Base-by-base conservation (phyloP, 2,888 invertebrate species). In the Pristionchus entomophagus region DNA sequence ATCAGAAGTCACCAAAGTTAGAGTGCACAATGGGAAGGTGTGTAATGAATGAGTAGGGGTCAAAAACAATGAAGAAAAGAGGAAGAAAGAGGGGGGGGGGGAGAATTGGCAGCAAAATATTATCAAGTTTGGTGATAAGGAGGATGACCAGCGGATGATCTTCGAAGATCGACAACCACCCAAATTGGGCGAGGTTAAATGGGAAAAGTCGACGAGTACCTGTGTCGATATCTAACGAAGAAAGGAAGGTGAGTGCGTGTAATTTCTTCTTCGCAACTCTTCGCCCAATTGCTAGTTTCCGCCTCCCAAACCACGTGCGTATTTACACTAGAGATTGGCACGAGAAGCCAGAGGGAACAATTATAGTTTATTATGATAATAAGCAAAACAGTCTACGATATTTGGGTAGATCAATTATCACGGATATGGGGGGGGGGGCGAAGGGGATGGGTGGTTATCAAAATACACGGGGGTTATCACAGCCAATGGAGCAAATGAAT, bases 41-140 rank as follows among this genome's bases (percentile, higher is more conserved):
- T 65, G 65, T 65, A 65, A 65, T 35, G 65, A n/a, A n/a, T n/a
- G n/a, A n/a, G n/a, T n/a, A 35, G 65, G 32, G 32, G 65, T 35
- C 65, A 78, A 29, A 38, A 51, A 78, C 49, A 78, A 51, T n/a
- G 35, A 35, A 14, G 3, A 32, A 3, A 26, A 26, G 65, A 22
- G 73, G 51, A 32, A 26, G 78, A 78, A 45, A 78, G 22, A 6
- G 26, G 45, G 78, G 38, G 78, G 22, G 38, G 41, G 45, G n/a
- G 26, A 78, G 41, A 45, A 29, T 6, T 62, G 51, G 51, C 32
- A 35, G n/a, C 19, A 32, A n/a, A 78, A 29, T 26, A 45, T 45
- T 45, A 45, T 45, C 49, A 45, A 45, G 78, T 78, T 49, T 49
- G 19, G 78, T 29, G 51, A 78, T 51, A 32, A 32, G 1, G 29